Base-by-base conservation (phyloP, 2,888 invertebrate species). In the Clitarchus hookeri region DNA sequence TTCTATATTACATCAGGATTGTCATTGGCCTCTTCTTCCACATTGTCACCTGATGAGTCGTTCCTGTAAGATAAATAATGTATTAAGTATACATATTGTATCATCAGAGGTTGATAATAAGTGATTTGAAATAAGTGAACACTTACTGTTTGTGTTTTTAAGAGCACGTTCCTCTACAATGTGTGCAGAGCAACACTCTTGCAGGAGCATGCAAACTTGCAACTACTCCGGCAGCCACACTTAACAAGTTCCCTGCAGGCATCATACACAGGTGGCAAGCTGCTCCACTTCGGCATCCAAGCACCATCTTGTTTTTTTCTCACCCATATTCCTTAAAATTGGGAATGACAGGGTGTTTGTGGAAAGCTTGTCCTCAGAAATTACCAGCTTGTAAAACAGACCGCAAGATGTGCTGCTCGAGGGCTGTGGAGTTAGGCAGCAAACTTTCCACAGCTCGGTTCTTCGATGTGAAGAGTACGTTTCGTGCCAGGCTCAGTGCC, bases 191-290 rank as follows among this genome's bases (percentile, higher is more conserved):
- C 79, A 79, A n/a, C 79, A 79, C 25, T 79, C 79, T n/a, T 79
- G 79, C 79, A 79, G 25, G 79, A 79, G n/a, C 79, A 79, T 12
- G 26, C 12, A 27, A 27, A 79, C 79, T 79, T 79, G 79, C 79
- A 79, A 79, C 79, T 6, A n/a, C 25, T 79, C 25, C 79, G 25
- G 79, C 79, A 79, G 25, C 79, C 79, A 79, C 79, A 79, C 79
- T 79, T 79, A 6, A 16, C 79, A 79, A 79, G 79, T n/a, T 79
- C 79, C 25, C 25, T 12, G 79, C 79, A n/a, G 79, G 11, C 79
- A 79, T 79, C 23, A 79, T 0, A 79, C 27, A 79, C 23, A 13
- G 79, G 79, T 79, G 79, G 79, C 26, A 79, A 13, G 79, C 26
- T 79, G 25, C 79, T 79, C 79, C n/a, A 79, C n/a, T n/a, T 79